Evolutionary conservation across 2,113 vertebrate genomes (phyloP).

Genomic region (Cheilinus undulatus): DNA sequence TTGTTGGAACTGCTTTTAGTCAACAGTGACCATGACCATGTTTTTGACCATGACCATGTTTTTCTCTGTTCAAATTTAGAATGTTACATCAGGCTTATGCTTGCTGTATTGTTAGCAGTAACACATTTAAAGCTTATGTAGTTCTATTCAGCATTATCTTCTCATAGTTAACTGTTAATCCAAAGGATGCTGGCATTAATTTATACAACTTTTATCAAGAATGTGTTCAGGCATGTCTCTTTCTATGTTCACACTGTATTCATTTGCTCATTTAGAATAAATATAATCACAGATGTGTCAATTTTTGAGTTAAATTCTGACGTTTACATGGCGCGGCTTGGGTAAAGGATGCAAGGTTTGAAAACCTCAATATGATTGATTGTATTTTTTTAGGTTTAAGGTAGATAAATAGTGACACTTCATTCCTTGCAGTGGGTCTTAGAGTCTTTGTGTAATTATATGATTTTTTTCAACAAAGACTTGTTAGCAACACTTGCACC

Average conservation of each 20-base stretch:
- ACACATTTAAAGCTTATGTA: background rate
- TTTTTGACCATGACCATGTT: too few species aligned
- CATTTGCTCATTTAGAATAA: background rate
- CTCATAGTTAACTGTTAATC: too few species aligned
- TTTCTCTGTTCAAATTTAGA: background rate
- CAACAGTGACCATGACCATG: too few species aligned
- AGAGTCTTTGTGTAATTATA: background rate
- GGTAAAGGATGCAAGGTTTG: background rate
- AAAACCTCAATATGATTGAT: background rate
- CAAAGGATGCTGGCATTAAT: background rate
- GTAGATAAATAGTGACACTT: background rate
- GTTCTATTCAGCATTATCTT: background rate
- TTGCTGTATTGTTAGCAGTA: background rate
- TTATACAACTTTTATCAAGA: background rate
- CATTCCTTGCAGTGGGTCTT: background rate
- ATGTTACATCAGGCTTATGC: background rate
- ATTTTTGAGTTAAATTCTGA: background rate
- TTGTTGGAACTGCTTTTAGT: too few species aligned
- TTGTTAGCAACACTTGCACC: background rate
- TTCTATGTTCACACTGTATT: background rate
- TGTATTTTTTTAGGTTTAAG: background rate
- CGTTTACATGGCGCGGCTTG: constrained; percentile 8
- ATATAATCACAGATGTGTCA: background rate
- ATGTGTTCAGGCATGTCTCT: background rate
- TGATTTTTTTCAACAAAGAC: too few species aligned